phyloP scores from a whole-genome alignment of 1,140 invertebrate genomes.

The Argopecten irradians region DNA sequence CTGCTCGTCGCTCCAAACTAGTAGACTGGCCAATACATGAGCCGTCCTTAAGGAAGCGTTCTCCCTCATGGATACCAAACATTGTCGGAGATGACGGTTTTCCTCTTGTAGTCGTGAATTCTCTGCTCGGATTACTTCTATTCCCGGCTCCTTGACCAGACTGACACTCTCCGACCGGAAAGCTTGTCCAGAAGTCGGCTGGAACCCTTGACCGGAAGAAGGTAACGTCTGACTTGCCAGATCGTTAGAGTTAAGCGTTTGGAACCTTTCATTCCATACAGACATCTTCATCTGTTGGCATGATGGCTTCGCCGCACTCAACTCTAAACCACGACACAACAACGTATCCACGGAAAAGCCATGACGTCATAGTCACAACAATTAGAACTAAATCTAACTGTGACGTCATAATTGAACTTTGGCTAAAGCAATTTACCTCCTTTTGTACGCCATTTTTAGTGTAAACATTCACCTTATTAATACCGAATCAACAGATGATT shows the following conservation, averaged over 20 bases:
- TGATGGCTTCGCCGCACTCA: neutral
- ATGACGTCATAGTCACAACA: neutral
- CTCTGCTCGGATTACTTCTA: neutral
- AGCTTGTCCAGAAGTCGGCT: neutral
- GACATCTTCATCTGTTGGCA: neutral
- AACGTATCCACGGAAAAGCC: neutral
- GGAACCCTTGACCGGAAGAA: neutral
- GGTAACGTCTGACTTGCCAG: neutral
- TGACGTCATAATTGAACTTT: neutral
- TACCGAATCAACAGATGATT: too few relatives aligned
- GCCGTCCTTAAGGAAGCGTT: neutral
- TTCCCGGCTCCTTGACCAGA: neutral
- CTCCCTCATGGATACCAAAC: neutral
- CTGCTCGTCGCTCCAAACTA: neutral
- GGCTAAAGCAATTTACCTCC: neutral
- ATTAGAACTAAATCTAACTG: neutral
- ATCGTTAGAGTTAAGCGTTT: neutral
- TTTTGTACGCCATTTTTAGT: too few relatives aligned
- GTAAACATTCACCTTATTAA: too few relatives aligned
- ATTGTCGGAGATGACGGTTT: neutral
- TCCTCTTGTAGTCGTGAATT: neutral
- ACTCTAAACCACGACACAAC: neutral
- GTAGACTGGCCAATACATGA: neutral
- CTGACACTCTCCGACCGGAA: neutral
- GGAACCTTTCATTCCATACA: neutral